These are phyloP conservation scores for Neodiprion virginianus DNA, from an alignment of 1,140 invertebrate genomes.

Conservation along the genomic window DNA sequence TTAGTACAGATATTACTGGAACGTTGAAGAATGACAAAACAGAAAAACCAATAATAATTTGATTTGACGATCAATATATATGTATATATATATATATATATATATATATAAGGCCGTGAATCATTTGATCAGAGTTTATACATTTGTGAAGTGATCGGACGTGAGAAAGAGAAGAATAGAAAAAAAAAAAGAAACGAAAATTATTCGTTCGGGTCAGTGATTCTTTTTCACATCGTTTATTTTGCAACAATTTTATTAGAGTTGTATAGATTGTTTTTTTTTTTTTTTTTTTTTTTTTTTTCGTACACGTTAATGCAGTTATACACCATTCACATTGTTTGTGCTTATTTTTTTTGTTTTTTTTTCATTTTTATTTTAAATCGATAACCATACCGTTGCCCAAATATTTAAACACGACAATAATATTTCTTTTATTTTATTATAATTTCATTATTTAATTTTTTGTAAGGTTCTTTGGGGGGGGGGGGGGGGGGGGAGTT, in stretches of 20 bases:
- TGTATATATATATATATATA: neutral
- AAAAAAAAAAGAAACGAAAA: neutral
- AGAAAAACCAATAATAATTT: no score
- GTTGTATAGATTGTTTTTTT: slow-evolving; percentile 9
- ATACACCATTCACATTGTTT: neutral
- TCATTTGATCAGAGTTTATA: neutral
- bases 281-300: neutral
- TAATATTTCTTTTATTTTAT: no score
- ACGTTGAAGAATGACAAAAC: no score
- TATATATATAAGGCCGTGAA: neutral
- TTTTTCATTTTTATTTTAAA: neutral
- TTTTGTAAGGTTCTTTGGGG: no score
- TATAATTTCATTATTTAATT: no score
- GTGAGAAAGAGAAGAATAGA: neutral
- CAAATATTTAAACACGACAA: no score
- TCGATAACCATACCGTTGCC: no score
- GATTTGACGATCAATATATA: neutral
- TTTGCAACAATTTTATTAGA: slow-evolving; percentile 19
- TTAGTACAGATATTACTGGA: no score
- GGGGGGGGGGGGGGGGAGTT: no score
- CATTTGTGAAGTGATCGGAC: neutral
- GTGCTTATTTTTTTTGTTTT: neutral
- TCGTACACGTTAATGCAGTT: neutral
- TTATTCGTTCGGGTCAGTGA: neutral
- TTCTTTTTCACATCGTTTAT: slow-evolving; percentile 11